These are phyloP conservation scores for Hyaena hyaena DNA, from an alignment of 2,113 vertebrate genomes.

Conservation along the genomic window DNA sequence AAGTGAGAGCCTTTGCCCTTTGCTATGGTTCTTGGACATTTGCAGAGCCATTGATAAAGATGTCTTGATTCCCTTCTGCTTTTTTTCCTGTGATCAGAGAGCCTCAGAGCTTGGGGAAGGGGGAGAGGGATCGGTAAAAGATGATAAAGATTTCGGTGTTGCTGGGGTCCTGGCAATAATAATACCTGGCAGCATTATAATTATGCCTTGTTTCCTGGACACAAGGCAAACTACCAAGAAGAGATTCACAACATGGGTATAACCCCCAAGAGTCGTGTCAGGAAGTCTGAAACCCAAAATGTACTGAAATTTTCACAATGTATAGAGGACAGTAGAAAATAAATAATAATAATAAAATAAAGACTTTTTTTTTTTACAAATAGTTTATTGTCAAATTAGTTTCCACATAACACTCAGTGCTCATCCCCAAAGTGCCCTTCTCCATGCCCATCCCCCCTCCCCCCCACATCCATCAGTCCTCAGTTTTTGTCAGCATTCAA, in stretches of 20 bases:
- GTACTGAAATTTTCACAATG: not conserved
- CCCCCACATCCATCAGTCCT: no score
- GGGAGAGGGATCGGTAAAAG: not conserved
- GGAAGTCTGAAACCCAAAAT: not conserved
- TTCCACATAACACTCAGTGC: no score
- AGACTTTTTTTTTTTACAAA: no score
- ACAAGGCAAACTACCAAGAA: not conserved
- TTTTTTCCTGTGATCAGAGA: not conserved
- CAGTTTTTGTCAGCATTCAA: no score
- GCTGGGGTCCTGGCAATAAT: not conserved
- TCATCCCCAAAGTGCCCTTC: no score
- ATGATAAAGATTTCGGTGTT: not conserved
- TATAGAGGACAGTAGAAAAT: not conserved
- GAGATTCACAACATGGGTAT: not conserved
- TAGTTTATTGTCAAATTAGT: no score
- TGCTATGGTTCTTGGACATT: not conserved
- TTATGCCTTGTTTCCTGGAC: not conserved
- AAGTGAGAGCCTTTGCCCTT: not conserved
- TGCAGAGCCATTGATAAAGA: not conserved
- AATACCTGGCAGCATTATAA: not conserved
- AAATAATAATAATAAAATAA: not conserved
- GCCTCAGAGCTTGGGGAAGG: no score
- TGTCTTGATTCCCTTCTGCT: not conserved
- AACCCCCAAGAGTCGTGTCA: accelerated
- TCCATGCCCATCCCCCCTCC: no score